Percentiles rank a stretch among this genome's conserved stretches.
Conservation (phyloP, 2,113 vertebrate species). For the Pluvianellus socialis region DNA sequence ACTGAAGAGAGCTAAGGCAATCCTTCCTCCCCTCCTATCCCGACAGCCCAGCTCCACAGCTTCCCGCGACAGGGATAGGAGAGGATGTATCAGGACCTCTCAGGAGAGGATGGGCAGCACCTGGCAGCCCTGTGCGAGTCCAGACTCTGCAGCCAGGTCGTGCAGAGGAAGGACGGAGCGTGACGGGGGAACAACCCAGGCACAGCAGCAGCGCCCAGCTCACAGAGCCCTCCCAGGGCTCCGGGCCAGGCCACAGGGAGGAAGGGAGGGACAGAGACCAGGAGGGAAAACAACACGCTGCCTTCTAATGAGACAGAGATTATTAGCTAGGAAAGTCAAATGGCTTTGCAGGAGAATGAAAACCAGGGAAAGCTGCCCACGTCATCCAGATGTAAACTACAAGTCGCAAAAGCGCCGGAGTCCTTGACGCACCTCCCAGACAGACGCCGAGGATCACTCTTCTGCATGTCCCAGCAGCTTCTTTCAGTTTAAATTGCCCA, state of each 20-base stretch:
- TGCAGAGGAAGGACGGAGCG: neutral
- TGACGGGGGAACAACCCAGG: accelerated
- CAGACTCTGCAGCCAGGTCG: neutral
- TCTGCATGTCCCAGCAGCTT: neutral
- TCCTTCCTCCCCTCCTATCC: neutral
- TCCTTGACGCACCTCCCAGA: neutral
- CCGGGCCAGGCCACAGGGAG: neutral
- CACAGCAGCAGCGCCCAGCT: neutral
- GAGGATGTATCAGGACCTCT: no score
- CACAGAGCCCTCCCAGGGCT: neutral
- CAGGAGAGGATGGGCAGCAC: neutral
- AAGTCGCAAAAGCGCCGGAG: neutral
- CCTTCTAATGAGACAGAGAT: neutral
- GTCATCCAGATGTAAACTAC: neutral
- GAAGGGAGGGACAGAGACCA: neutral
- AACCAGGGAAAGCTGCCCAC: neutral
- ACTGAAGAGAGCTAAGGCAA: neutral
- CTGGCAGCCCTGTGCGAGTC: neutral
- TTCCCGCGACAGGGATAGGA: neutral
- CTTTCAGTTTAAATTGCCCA: neutral
- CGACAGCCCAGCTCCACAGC: neutral
- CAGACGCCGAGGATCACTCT: neutral
- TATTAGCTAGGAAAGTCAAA: neutral
- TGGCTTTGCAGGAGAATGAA: neutral
- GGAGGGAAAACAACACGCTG: neutral